These are phyloP conservation scores for Coracopsis vasa DNA, from an alignment of 2,113 vertebrate genomes.

Conservation along the genomic window DNA sequence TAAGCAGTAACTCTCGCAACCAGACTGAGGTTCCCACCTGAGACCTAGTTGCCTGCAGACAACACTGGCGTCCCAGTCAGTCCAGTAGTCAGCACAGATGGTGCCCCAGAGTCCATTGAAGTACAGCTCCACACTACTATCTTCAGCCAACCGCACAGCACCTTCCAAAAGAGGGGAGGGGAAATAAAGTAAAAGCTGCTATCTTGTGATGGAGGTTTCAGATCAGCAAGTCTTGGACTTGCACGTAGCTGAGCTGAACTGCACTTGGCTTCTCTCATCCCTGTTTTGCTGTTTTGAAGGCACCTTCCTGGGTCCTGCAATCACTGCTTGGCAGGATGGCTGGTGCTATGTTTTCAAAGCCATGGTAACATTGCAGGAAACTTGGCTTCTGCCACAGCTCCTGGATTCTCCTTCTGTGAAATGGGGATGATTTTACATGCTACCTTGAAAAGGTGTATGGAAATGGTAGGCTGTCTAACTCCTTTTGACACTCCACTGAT, in stretches of 20 bases:
- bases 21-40: conserved; percentile 66
- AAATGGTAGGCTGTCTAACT: background rate
- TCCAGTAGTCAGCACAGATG: conserved; percentile 86
- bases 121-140: conserved; percentile 83
- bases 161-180: conserved; percentile 62
- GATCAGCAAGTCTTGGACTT: background rate
- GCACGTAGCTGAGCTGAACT: background rate
- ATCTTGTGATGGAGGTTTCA: background rate
- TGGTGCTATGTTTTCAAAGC: background rate
- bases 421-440: background rate
- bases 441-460: background rate
- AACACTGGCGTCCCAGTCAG: conserved; percentile 87
- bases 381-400: background rate
- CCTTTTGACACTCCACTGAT: background rate
- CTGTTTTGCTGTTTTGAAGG: background rate
- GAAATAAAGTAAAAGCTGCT: background rate
- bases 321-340: background rate
- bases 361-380: background rate
- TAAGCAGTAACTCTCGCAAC: accelerated
- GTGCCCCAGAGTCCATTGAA: conserved; percentile 86
- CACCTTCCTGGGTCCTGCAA: background rate
- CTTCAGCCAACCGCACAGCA: conserved; percentile 80
- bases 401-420: background rate
- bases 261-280: background rate
- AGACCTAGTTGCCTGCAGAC: conserved; percentile 88